Base-by-base conservation (phyloP, 1,140 invertebrate genomes). In the Nymphalis io region DNA sequence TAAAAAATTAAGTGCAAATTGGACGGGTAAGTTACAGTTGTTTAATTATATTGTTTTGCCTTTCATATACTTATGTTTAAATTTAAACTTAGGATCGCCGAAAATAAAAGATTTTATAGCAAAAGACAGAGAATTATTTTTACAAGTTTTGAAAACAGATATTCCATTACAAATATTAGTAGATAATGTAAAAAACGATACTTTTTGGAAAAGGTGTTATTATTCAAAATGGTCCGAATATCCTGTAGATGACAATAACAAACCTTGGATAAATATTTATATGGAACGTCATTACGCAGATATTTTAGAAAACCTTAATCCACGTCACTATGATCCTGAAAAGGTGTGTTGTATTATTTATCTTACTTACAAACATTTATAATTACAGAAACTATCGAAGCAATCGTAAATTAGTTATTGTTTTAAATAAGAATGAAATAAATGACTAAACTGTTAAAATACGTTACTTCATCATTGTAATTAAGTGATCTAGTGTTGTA, bases 121-220 rank as follows among this genome's bases (percentile, higher is more conserved):
- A n/a, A 91, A 91, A 74, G 92, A 93, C 73, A 80, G 88, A 48
- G 86, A 90, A 72, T 76, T 82, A 44, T 88, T 93, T 73, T 69
- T 93, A 33, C 83, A 92, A 84, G 84, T 91, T 67, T 81, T 93
- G 51, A 80, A 87, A 57, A 87, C 87, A 10, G 74, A 91, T 72
- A 80, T 90, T 10, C 88, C 92, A 5, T 74, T 92, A 48, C 80
- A 89, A 77, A 82, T 92, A 64, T 82, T 92, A 63, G 88, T 92
- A 8, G 81, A 88, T 61, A 88, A 92, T 67, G 90, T 93, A 57
- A 82, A 88, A 78, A 90, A 84, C 73, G 89, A 93, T 71, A 80
- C 91, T 69, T 93, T 92, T 79, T 93, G 92, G 92, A 89, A 91
- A 79, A 82, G 88, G 72, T 90, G 82, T 62, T 92, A 91, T 68